These are phyloP conservation scores for Archegozetes longisetosus DNA, from an alignment of 1,140 invertebrate species.

Conservation along the genomic window DNA sequence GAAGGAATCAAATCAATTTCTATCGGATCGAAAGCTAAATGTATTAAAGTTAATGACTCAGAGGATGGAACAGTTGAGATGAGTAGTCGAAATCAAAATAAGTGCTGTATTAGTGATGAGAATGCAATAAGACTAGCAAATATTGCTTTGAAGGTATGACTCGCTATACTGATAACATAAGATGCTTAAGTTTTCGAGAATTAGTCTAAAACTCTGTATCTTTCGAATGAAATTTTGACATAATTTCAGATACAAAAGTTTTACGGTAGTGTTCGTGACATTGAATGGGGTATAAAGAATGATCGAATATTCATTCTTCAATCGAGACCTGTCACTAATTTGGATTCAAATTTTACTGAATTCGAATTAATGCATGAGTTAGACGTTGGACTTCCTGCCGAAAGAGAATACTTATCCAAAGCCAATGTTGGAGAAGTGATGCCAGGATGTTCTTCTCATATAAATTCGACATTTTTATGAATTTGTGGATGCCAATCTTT, in stretches of 20 bases:
- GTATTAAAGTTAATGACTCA: neutral
- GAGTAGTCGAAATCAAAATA: neutral
- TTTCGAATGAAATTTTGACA: neutral
- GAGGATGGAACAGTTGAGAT: neutral
- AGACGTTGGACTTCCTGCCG: constrained; percentile 6
- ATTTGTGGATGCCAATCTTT: neutral
- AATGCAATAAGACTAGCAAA: constrained; percentile 1
- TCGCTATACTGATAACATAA: neutral
- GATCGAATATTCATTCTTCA: constrained; percentile 8
- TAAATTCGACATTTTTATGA: neutral
- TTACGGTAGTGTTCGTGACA: constrained; percentile 13
- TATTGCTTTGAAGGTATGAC: neutral
- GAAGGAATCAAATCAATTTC: neutral
- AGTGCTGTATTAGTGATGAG: neutral
- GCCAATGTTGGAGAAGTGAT: constrained; percentile 17
- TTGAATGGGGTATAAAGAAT: constrained; percentile 18
- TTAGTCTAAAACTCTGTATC: no score
- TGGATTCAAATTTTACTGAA: constrained; percentile 1
- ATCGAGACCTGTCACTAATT: constrained; percentile 17
- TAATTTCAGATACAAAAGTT: constrained; percentile 1
- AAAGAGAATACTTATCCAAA: constrained; percentile 15
- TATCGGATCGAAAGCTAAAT: neutral
- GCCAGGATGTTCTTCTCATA: neutral
- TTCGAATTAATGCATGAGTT: constrained; percentile 18
- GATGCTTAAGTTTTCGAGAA: no score